Evolutionary conservation across 2,888 invertebrate genomes (phyloP).

Genomic region (Oscheius sp.): DNA sequence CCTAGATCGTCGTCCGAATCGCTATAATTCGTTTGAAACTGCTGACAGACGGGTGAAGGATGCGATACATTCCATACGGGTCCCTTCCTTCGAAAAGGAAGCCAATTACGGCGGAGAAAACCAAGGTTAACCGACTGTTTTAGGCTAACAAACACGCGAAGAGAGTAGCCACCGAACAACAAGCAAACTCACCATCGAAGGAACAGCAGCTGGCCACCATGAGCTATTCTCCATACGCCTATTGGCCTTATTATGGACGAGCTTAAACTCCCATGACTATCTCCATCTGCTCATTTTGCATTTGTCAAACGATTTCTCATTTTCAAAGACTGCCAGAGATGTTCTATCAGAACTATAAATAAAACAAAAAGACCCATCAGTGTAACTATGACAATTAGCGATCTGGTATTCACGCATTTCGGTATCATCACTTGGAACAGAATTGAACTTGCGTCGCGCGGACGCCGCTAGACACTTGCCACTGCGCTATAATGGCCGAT

Average conservation of each 20-base stretch:
- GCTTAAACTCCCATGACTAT: conserved; percentile 4
- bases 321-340: conserved; percentile 22
- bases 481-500: neutral
- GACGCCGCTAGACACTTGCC: neutral
- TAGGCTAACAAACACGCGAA: conserved; percentile 68
- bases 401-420: conserved; percentile 24
- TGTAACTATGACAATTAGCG: conserved; percentile 32
- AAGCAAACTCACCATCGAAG: conserved; percentile 46
- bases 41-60: neutral
- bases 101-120: too few relatives aligned
- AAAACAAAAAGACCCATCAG: conserved; percentile 25
- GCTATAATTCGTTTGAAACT: conserved; percentile 23
- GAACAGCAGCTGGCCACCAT: conserved; percentile 64
- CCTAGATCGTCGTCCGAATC: conserved; percentile 16
- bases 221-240: conserved; percentile 67
- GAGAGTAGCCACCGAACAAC: conserved; percentile 60
- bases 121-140: conserved; percentile 33
- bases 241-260: conserved; percentile 64
- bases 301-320: conserved; percentile 13
- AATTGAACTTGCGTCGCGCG: neutral
- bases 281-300: conserved; percentile 10
- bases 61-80: neutral
- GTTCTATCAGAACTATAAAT: neutral
- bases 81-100: too few relatives aligned
- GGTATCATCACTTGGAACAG: conserved; percentile 24